Evolutionary conservation across 2,797 vertebrate genomes (phyloP).

Genomic region (Phrynocephalus vlangalii): DNA sequence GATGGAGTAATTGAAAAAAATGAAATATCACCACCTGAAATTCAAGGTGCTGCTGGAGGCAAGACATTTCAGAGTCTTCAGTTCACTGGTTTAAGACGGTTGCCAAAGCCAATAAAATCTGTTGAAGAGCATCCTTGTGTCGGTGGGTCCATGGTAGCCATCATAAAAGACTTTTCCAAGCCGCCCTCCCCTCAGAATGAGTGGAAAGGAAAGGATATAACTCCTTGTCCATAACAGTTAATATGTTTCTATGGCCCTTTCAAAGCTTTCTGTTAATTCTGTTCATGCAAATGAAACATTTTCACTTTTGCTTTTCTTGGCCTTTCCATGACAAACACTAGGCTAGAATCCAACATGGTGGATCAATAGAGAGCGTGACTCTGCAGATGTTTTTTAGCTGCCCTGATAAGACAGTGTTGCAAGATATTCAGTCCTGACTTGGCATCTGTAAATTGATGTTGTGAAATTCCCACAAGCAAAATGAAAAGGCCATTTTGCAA

Average conservation of each 20-base stretch:
- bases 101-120: no score
- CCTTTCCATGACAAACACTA: conserved; percentile 37
- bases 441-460: conserved; percentile 57
- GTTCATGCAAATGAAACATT: conserved; percentile 21
- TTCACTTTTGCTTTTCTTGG: conserved; percentile 6
- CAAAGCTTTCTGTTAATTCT: conserved; percentile 19
- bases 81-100: no score
- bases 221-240: neutral
- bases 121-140: no score
- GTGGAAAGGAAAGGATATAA: neutral
- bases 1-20: no score
- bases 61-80: no score
- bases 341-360: conserved; percentile 40
- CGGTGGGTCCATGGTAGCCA: no score
- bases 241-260: neutral
- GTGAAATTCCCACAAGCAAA: conserved; percentile 68
- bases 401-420: conserved; percentile 66
- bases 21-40: no score
- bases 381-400: conserved; percentile 57
- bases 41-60: no score
- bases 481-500: conserved; percentile 66
- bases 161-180: no score
- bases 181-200: no score
- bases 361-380: conserved; percentile 61
- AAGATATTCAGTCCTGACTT: conserved; percentile 62